Percentiles rank a stretch among this genome's conserved stretches.
Evolutionary conservation across 1,140 invertebrate genomes (phyloP).

Genomic region (Psix sp.): DNA sequence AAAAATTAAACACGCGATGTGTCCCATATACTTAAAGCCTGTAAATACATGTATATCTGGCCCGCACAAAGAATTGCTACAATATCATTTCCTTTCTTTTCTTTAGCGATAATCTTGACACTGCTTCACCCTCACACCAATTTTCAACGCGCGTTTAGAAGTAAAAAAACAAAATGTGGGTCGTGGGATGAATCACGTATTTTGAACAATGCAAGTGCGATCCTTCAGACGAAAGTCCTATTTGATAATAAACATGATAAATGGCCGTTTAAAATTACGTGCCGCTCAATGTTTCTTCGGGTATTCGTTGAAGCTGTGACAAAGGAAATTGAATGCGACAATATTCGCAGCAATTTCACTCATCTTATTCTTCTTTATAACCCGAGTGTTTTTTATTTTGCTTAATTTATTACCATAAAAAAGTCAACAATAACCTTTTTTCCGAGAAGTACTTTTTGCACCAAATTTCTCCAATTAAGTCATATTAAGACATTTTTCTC

Average conservation of each 20-base stretch:
- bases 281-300: conserved; percentile 16
- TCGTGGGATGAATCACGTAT: conserved; percentile 42
- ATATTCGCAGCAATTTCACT: no score
- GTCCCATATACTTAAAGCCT: conserved; percentile 41
- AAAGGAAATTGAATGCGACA: no score
- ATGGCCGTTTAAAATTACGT: conserved; percentile 31
- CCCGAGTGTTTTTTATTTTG: no score
- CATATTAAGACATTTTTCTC: no score
- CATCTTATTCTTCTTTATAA: no score
- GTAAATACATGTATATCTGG: conserved; percentile 44
- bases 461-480: no score
- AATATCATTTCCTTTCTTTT: conserved; percentile 37
- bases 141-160: conserved; percentile 23
- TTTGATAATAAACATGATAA: conserved; percentile 36
- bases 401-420: no score
- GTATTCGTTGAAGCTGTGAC: no score
- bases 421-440: no score
- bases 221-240: conserved; percentile 13
- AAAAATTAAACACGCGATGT: conserved; percentile 20
- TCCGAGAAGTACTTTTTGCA: no score
- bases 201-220: conserved; percentile 32
- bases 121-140: conserved; percentile 18
- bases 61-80: conserved; percentile 39
- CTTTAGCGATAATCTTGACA: conserved; percentile 31
- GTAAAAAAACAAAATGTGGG: conserved; percentile 51